phyloP scores from a whole-genome alignment of 2,797 vertebrate species.

The Gobionotothen gibberifrons region DNA sequence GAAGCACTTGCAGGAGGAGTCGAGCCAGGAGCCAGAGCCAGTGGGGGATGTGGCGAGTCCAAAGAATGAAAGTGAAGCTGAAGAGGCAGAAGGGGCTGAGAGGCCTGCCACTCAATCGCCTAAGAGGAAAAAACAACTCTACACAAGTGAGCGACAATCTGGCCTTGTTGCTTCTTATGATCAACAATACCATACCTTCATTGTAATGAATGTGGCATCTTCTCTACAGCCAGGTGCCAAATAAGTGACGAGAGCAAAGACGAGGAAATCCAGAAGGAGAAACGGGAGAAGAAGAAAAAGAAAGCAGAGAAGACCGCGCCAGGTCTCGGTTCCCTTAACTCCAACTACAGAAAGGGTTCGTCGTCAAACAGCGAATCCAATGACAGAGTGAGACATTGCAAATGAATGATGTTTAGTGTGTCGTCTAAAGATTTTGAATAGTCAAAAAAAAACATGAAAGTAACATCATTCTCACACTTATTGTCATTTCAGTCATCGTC shows the following conservation, averaged over 20 bases:
- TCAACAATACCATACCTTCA: neutral
- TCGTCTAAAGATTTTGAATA: neutral
- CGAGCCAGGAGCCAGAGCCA: conserved; percentile 53
- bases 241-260: conserved; percentile 81
- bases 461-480: neutral
- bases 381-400: conserved; percentile 69
- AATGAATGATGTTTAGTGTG: neutral
- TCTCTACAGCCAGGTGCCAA: conserved; percentile 76
- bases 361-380: conserved; percentile 73
- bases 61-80: conserved; percentile 60
- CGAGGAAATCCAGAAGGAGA: conserved; percentile 64
- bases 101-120: conserved; percentile 56
- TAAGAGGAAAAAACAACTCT: conserved; percentile 71
- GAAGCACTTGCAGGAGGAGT: conserved; percentile 50
- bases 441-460: neutral
- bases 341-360: conserved; percentile 78
- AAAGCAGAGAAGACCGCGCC: conserved; percentile 63
- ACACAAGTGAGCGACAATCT: conserved; percentile 70
- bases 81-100: conserved; percentile 57
- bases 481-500: conserved; percentile 61
- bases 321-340: conserved; percentile 80
- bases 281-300: conserved; percentile 49
- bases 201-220: neutral
- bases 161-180: neutral
- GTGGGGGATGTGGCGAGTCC: conserved; percentile 47